Evolutionary conservation across 2,888 invertebrate genomes (phyloP).

Genomic region (Drosophila lutescens): DNA sequence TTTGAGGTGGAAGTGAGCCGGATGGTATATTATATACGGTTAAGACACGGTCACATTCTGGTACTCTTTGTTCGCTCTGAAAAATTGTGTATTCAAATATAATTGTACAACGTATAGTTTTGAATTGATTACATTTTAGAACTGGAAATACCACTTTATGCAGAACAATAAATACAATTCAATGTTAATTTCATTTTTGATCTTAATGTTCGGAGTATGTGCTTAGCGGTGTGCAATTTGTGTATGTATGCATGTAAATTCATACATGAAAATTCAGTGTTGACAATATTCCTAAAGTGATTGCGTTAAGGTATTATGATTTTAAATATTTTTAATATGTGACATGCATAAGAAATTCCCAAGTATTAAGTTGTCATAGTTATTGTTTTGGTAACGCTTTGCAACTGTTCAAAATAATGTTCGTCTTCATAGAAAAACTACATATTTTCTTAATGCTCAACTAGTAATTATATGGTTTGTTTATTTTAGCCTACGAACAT

Average conservation of each 20-base stretch:
- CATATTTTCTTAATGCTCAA: background rate
- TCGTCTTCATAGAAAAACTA: background rate
- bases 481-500: background rate
- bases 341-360: background rate
- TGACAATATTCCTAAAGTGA: background rate
- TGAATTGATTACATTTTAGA: background rate
- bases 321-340: too few species aligned
- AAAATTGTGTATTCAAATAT: slow-evolving; percentile 6
- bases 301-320: background rate
- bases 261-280: background rate
- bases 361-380: background rate
- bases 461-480: background rate
- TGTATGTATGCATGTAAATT: slow-evolving; percentile 1
- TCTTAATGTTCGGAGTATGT: background rate
- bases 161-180: background rate
- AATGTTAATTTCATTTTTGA: background rate
- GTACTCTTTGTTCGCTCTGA: slow-evolving; percentile 5
- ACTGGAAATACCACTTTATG: background rate
- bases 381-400: background rate
- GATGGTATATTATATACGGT: background rate
- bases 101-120: background rate
- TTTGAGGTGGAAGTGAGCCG: background rate
- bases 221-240: background rate
- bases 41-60: background rate
- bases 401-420: background rate